These are phyloP conservation scores for Chelon auratus DNA, from an alignment of 2,797 vertebrate genomes.

Conservation along the genomic window DNA sequence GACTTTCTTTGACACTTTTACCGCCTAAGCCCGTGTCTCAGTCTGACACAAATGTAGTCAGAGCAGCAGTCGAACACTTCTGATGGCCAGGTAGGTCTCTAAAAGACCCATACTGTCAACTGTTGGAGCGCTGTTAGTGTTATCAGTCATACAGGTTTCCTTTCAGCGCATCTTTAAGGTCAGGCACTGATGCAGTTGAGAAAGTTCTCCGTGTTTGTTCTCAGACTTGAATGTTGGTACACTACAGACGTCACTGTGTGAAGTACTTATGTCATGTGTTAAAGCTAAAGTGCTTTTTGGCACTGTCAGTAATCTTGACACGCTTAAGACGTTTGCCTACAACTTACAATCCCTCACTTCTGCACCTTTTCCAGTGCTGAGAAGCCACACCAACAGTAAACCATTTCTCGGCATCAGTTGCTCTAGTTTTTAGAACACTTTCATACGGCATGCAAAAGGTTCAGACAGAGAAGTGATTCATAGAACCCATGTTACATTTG, in stretches of 20 bases:
- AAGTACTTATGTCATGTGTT: neutral
- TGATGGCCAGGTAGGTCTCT: constrained; percentile 5
- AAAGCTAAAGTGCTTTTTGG: neutral
- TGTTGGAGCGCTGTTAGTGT: neutral
- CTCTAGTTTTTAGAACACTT: too few species aligned
- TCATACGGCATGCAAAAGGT: too few species aligned
- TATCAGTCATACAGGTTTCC: constrained; percentile 12
- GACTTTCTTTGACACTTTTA: constrained; percentile 21
- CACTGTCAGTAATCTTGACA: too few species aligned
- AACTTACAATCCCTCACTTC: too few species aligned
- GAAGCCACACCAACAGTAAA: too few species aligned
- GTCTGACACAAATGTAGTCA: neutral
- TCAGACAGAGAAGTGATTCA: too few species aligned
- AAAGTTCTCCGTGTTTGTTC: neutral
- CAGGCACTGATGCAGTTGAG: neutral
- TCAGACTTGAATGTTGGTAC: neutral
- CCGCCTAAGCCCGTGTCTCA: neutral
- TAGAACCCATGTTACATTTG: too few species aligned
- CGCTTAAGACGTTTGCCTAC: too few species aligned
- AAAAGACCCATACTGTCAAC: neutral
- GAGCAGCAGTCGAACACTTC: constrained; percentile 1
- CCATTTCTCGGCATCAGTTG: too few species aligned
- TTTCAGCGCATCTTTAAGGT: constrained; percentile 1
- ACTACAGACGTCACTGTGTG: neutral
- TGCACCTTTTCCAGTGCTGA: too few species aligned